Percentiles rank a stretch among this genome's conserved stretches.
Evolutionary conservation across 2,888 invertebrate species (phyloP).

Genomic region (Bembecia ichneumoniformis): DNA sequence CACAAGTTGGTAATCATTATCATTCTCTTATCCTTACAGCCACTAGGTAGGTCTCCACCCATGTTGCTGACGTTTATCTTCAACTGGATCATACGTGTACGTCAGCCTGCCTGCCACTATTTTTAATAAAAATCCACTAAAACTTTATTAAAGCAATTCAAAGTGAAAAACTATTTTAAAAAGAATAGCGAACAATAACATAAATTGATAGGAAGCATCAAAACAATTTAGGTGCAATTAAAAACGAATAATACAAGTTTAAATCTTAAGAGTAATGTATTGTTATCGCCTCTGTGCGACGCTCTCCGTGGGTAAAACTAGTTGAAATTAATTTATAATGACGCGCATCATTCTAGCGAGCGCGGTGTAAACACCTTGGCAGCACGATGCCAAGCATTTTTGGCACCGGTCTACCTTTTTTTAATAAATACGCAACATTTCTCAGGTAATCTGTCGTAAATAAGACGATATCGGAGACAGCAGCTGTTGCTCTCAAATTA

Average conservation of each 20-base stretch:
- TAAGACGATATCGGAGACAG: conserved; percentile 17
- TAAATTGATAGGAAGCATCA: conserved; percentile 14
- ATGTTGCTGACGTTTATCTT: too few relatives aligned
- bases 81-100: too few relatives aligned
- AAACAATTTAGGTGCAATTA: conserved; percentile 14
- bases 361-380: conserved; percentile 31
- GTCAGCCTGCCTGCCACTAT: too few relatives aligned
- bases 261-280: conserved; percentile 12
- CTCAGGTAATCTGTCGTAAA: conserved; percentile 43
- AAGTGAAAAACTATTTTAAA: too few relatives aligned
- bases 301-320: conserved; percentile 3
- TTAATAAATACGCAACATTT: conserved; percentile 23
- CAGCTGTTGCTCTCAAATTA: conserved; percentile 22
- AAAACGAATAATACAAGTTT: background rate
- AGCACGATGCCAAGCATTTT: conserved; percentile 24
- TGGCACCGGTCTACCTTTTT: conserved; percentile 26
- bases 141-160: too few relatives aligned
- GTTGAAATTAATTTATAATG: conserved; percentile 6
- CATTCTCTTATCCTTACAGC: too few relatives aligned
- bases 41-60: too few relatives aligned
- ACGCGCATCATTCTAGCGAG: conserved; percentile 18
- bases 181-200: conserved; percentile 7
- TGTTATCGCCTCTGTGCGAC: conserved; percentile 10
- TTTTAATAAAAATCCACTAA: too few relatives aligned
- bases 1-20: too few relatives aligned